A percentile compares a stretch with the other conserved stretches of the same genome.
Evolutionary conservation across 2,797 vertebrate genomes (phyloP).

Genomic region (Hirundo rustica): DNA sequence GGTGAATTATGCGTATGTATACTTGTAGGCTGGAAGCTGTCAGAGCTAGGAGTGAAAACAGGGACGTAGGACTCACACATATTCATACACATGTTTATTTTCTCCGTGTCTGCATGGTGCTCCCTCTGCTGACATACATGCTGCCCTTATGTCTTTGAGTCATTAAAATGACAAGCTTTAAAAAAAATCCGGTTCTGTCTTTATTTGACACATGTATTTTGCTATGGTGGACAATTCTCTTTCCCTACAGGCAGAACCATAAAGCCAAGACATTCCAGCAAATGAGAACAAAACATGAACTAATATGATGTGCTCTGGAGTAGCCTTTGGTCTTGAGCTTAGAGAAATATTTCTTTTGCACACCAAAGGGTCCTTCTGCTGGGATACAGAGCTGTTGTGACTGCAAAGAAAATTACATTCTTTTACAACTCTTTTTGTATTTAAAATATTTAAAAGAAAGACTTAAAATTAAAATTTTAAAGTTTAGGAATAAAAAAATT

Average conservation of each 20-base stretch:
- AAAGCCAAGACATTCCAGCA: neutral
- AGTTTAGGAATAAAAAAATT: neutral
- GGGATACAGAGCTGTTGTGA: fast-evolving
- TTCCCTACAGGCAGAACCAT: neutral
- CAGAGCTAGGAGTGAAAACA: neutral
- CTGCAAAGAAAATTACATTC: neutral
- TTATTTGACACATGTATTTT: neutral
- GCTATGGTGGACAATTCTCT: neutral
- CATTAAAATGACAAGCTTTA: neutral
- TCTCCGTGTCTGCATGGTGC: neutral
- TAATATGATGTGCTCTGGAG: neutral
- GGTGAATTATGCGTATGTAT: neutral
- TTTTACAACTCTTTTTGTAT: neutral
- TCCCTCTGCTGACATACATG: neutral
- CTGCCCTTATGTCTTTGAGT: neutral
- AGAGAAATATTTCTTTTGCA: neutral
- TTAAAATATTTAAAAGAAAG: neutral
- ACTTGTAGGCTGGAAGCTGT: neutral
- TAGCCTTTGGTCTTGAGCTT: neutral
- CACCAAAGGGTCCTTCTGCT: neutral
- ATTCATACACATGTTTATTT: neutral
- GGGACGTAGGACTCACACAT: fast-evolving
- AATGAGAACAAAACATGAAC: neutral
- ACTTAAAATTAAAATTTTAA: neutral
- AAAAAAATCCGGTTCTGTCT: neutral